Conservation (phyloP, 2,113 vertebrate species). For the Cisticola juncidis region DNA sequence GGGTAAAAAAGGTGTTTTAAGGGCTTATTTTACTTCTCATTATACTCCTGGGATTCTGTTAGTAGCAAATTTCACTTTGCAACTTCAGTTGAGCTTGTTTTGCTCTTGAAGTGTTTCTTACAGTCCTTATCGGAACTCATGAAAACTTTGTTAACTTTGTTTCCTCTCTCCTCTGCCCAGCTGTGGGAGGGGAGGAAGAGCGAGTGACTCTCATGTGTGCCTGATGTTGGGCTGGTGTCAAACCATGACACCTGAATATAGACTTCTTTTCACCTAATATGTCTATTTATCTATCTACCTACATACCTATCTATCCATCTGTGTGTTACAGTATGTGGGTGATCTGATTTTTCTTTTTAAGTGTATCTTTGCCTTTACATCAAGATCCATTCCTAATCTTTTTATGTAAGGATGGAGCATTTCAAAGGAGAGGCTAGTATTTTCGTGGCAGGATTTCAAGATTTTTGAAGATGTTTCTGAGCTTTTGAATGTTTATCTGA, state of each 20-base stretch:
- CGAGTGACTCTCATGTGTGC: fast-evolving
- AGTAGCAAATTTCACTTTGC: background rate
- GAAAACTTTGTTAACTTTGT: background rate
- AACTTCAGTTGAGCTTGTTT: background rate
- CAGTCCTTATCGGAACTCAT: too few species aligned
- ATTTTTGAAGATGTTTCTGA: background rate
- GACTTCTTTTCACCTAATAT: background rate
- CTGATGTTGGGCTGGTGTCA: too few species aligned
- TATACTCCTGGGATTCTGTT: background rate
- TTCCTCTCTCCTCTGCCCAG: too few species aligned
- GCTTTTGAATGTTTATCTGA: background rate
- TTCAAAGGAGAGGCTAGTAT: background rate
- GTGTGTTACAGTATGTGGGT: background rate
- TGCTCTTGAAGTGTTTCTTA: background rate
- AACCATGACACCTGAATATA: background rate
- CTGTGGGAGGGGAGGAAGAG: background rate
- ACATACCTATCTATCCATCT: background rate
- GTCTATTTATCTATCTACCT: background rate
- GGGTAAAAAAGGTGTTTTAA: too few species aligned
- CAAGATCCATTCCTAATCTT: background rate
- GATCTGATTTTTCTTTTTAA: background rate
- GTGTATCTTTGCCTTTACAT: background rate
- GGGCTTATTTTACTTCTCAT: background rate
- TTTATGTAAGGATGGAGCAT: background rate
- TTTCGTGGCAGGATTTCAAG: background rate